phyloP scores from a whole-genome alignment of 2,113 vertebrate species.

The Nymphicus hollandicus region DNA sequence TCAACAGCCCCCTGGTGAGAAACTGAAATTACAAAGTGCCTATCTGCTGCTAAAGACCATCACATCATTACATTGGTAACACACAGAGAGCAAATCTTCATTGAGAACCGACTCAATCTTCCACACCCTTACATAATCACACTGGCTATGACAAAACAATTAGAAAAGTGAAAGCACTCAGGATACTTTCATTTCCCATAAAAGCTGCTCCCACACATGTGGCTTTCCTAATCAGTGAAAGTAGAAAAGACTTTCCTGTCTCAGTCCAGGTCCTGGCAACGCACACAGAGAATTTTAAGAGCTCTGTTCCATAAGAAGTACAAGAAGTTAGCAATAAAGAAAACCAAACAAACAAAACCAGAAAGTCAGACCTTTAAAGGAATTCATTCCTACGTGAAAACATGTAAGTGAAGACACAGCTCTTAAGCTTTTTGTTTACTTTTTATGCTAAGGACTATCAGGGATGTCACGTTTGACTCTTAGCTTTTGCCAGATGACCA shows the following conservation, averaged over 20 bases:
- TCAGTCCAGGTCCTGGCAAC: not conserved
- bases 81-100: not conserved
- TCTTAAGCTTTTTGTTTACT: not conserved
- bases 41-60: not conserved
- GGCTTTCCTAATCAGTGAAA: not conserved
- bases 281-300: not conserved
- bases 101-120: not conserved
- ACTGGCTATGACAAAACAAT: not conserved
- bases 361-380: not conserved
- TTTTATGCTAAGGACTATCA: not conserved
- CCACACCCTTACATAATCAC: not conserved
- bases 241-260: not conserved
- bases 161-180: slow-evolving; percentile 23
- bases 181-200: not conserved
- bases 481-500: not conserved
- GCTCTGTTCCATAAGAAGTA: not conserved
- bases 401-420: not conserved
- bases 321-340: not conserved
- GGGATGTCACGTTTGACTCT: not conserved
- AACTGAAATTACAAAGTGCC: not conserved
- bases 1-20: not conserved
- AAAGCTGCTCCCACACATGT: not conserved
- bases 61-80: not conserved
- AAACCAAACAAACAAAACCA: not conserved
- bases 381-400: not conserved